A percentile compares a stretch with the other conserved stretches of the same genome.
Evolutionary conservation across 1,140 invertebrate species (phyloP).

Genomic region (Drosophila bocqueti): DNA sequence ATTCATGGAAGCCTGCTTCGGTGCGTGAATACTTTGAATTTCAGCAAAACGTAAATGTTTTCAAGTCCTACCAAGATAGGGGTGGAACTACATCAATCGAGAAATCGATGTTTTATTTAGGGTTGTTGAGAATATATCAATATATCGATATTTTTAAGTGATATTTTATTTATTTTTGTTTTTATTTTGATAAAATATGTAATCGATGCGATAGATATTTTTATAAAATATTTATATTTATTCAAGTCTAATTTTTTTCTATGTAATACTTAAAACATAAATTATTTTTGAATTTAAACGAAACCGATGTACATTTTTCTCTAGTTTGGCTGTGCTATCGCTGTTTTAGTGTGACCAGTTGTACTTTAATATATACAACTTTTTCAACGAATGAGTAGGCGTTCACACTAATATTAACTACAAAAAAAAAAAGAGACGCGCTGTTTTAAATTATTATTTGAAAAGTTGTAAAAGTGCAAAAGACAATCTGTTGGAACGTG

Average conservation of each 20-base stretch:
- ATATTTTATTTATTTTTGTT: no score
- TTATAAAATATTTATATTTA: no score
- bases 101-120: neutral
- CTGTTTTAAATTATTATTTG: constrained; percentile 41
- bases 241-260: no score
- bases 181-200: no score
- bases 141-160: no score
- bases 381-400: neutral
- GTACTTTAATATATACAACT: no score
- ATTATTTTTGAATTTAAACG: no score
- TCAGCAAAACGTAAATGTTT: constrained; percentile 27
- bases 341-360: neutral
- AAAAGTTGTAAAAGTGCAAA: constrained; percentile 18
- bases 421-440: constrained; percentile 41
- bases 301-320: no score
- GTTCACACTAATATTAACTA: neutral
- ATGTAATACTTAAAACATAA: no score
- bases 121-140: no score
- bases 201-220: no score
- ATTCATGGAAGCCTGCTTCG: constrained; percentile 30
- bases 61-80: neutral
- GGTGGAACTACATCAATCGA: neutral
- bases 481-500: neutral
- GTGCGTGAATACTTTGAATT: constrained; percentile 2
- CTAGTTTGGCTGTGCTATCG: no score